Evolutionary conservation across 1,140 invertebrate genomes (phyloP).

Genomic region (Bathynomus jamesi): DNA sequence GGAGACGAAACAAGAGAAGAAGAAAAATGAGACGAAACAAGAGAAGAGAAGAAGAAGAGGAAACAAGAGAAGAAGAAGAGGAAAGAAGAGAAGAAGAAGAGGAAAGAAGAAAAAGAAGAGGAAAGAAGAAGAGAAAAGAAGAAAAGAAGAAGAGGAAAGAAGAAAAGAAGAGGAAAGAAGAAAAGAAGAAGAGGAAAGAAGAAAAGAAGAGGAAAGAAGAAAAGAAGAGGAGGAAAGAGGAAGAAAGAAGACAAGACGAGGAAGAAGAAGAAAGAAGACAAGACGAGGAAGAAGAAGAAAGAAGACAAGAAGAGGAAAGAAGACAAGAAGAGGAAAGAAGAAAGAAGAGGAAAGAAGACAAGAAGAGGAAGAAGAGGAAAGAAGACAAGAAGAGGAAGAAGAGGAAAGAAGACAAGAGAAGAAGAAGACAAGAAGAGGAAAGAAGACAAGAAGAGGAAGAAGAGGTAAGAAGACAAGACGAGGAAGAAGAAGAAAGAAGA

Average conservation of each 20-base stretch:
- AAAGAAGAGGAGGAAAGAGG: background rate
- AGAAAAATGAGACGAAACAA: background rate
- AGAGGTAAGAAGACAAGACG: background rate
- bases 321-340: background rate
- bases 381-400: background rate
- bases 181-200: background rate
- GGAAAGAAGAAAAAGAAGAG: background rate
- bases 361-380: background rate
- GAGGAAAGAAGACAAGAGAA: background rate
- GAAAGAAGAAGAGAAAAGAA: background rate
- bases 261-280: background rate
- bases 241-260: background rate
- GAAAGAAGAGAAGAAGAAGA: background rate
- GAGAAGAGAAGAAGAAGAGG: background rate
- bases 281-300: background rate
- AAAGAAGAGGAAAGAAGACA: background rate
- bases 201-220: background rate
- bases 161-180: background rate
- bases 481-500: background rate
- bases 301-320: background rate
- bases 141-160: background rate
- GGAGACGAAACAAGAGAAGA: background rate
- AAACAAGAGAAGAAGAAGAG: background rate
- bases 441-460: background rate
- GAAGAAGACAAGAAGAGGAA: background rate